phyloP scores from a whole-genome alignment of 2,797 vertebrate species.

The Etheostoma perlongum region DNA sequence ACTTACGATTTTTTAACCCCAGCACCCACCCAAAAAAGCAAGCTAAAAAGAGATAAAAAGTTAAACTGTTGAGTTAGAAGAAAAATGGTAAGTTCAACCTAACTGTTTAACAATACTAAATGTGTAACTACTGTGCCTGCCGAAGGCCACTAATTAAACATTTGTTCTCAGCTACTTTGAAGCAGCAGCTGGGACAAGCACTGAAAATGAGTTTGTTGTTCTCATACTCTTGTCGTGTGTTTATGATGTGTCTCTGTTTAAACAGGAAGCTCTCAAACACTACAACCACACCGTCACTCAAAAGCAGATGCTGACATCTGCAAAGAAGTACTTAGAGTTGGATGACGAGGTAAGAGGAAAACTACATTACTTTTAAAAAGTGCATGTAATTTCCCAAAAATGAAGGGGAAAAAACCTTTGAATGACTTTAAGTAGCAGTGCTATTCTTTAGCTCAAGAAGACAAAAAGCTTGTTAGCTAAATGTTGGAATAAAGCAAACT shows the following conservation, averaged over 20 bases:
- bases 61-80: neutral
- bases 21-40: neutral
- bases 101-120: neutral
- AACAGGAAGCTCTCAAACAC: slow-evolving; percentile 89
- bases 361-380: neutral
- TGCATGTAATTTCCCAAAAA: neutral
- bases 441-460: neutral
- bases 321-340: slow-evolving; percentile 81
- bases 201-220: neutral
- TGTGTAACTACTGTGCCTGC: neutral
- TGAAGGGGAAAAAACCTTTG: neutral
- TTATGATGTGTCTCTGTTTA: slow-evolving; percentile 26
- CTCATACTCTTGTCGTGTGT: neutral
- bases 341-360: slow-evolving; percentile 86
- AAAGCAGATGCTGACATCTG: slow-evolving; percentile 86
- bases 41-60: neutral
- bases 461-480: neutral
- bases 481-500: neutral
- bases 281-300: slow-evolving; percentile 86
- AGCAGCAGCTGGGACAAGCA: neutral
- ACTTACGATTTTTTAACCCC: neutral
- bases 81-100: neutral
- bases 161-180: neutral
- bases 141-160: neutral
- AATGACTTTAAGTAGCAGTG: neutral